phyloP scores from a whole-genome alignment of 1,140 invertebrate genomes.

The Ectropis grisescens region DNA sequence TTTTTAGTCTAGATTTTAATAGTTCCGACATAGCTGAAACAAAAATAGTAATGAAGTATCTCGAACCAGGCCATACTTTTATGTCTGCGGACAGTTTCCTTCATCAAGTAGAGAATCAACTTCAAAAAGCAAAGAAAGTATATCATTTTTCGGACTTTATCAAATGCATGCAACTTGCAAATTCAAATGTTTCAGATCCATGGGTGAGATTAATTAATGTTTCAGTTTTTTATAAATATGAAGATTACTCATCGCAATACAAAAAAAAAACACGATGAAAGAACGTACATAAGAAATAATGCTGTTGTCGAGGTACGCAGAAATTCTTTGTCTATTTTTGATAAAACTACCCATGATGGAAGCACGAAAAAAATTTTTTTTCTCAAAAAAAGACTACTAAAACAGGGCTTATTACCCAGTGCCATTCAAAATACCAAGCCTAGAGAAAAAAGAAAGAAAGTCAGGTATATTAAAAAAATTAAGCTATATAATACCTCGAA shows the following conservation, averaged over 20 bases:
- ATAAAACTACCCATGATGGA: neutral
- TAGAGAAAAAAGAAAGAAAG: too few species aligned
- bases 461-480: too few species aligned
- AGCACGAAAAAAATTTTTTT: neutral
- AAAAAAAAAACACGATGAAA: constrained; percentile 2
- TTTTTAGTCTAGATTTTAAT: constrained; percentile 12
- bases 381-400: neutral
- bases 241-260: constrained; percentile 10
- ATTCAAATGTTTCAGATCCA: constrained; percentile 40
- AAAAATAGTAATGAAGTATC: constrained; percentile 10
- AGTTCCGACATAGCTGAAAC: neutral
- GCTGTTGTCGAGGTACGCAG: neutral
- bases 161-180: constrained; percentile 5
- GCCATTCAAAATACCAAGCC: too few species aligned
- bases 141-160: constrained; percentile 34
- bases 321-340: too few species aligned
- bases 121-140: constrained; percentile 19
- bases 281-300: constrained; percentile 4
- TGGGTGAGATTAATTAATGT: too few species aligned
- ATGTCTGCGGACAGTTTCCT: constrained; percentile 26
- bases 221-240: constrained; percentile 36
- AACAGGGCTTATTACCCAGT: too few species aligned
- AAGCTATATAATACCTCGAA: too few species aligned
- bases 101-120: constrained; percentile 26
- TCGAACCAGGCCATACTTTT: constrained; percentile 9